Evolutionary conservation across 2,888 invertebrate species (phyloP).

Genomic region (Diaphora mendica): DNA sequence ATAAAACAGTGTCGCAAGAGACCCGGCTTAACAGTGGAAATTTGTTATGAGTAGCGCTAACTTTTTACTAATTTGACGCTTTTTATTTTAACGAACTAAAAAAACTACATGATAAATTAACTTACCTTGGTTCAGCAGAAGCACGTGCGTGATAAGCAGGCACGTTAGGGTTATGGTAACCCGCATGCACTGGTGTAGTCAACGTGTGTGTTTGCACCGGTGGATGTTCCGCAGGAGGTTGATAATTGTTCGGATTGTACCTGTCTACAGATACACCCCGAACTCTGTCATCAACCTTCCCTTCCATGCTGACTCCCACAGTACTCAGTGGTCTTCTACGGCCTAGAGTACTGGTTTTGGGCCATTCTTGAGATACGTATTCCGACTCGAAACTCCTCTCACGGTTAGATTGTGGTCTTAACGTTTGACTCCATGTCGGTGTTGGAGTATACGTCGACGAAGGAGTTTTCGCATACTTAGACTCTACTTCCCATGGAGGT

Average conservation of each 20-base stretch:
- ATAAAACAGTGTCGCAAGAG: too few species aligned
- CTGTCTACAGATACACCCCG: slow-evolving; percentile 82
- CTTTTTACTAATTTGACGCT: background rate
- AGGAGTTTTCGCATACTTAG: slow-evolving; percentile 68
- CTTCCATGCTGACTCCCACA: slow-evolving; percentile 61
- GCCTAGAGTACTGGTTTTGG: slow-evolving; percentile 77
- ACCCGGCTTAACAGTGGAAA: background rate
- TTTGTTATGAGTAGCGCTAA: background rate
- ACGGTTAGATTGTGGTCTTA: slow-evolving; percentile 78
- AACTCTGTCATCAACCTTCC: slow-evolving; percentile 69
- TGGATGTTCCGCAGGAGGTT: slow-evolving; percentile 76
- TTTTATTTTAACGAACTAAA: background rate
- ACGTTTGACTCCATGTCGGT: slow-evolving; percentile 82
- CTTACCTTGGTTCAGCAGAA: slow-evolving; percentile 81
- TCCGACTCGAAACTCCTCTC: slow-evolving; percentile 83
- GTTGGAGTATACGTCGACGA: slow-evolving; percentile 69
- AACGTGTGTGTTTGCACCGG: slow-evolving; percentile 83
- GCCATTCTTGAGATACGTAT: slow-evolving; percentile 76
- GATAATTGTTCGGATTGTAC: slow-evolving; percentile 79
- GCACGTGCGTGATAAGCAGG: slow-evolving; percentile 82
- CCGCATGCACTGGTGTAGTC: slow-evolving; percentile 72
- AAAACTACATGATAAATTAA: background rate
- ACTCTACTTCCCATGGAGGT: slow-evolving; percentile 79
- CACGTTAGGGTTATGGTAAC: slow-evolving; percentile 79
- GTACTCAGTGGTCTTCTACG: slow-evolving; percentile 78